These are phyloP conservation scores for Larimichthys crocea DNA, from an alignment of 2,113 vertebrate species.

Conservation along the genomic window DNA sequence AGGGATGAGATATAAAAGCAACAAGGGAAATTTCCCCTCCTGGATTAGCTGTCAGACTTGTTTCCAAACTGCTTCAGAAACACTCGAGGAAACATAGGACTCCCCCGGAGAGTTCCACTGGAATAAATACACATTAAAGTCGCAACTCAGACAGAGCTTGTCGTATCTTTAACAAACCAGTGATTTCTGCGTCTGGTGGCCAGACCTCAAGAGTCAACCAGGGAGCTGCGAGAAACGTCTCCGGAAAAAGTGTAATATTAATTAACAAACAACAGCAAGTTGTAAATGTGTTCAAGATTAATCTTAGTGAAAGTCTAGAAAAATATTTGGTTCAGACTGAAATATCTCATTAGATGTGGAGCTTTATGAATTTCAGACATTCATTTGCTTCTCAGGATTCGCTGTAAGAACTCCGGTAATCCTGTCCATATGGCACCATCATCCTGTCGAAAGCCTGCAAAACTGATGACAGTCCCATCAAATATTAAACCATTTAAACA, in stretches of 20 bases:
- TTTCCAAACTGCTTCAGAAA: slow-evolving; percentile 49
- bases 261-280: slow-evolving; percentile 3
- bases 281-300: background rate
- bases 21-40: slow-evolving; percentile 37
- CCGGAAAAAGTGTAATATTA: slow-evolving; percentile 23
- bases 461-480: background rate
- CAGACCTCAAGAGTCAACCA: slow-evolving; percentile 32
- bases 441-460: background rate
- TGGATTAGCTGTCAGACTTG: slow-evolving; percentile 60
- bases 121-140: slow-evolving; percentile 43
- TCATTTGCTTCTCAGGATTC: too few species aligned
- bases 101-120: slow-evolving; percentile 36
- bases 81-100: slow-evolving; percentile 31
- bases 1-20: slow-evolving; percentile 26
- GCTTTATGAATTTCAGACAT: background rate
- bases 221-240: slow-evolving; percentile 18
- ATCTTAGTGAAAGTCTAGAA: background rate
- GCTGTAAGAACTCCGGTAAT: background rate
- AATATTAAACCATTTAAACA: background rate
- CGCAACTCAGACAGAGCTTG: slow-evolving; percentile 36
- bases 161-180: slow-evolving; percentile 48
- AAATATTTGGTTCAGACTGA: background rate
- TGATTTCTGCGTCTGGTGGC: slow-evolving; percentile 40
- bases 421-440: too few species aligned
- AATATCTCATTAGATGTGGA: too few species aligned